Base-by-base conservation (phyloP, 2,888 invertebrate species). In the Rhyacophila evoluta region DNA sequence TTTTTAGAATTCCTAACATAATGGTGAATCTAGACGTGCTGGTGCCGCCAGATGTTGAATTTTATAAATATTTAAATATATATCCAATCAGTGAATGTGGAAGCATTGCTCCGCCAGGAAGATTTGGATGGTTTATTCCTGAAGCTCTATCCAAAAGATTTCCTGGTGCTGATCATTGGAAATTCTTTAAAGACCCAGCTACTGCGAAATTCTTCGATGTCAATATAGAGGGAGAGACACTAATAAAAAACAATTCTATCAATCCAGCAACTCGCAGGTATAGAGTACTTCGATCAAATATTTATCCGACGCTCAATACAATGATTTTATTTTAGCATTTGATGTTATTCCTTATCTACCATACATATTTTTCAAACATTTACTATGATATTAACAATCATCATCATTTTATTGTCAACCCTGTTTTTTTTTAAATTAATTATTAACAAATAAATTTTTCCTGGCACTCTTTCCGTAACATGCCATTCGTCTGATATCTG, bases 11-110 rank as follows among this genome's bases (percentile, higher is more conserved):
- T 75, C 89, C 90, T 8, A 84, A 85, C 27, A 85, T 90, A 0
- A 89, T 91, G 87, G 89, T 95, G 15, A 94, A 95, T 85, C 86
- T 95, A 84, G 95, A 94, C 85, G 92, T 93, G 0, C 94, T 94
- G 93, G 87, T 93, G 79, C 90, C 92, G 25, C 91, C 93, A 0
- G 91, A 92, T 67, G 89, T 90, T 74, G 92, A 92, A 84, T 87
- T 89, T 29, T 86, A 87, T 74, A 87, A 88, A 83, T 85, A 86
- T n/a, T 82, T 88, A 25, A 85, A 84, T 39, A 82, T 83, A 41
- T 85, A 85, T 83, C 86, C 86, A 80, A 87, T 87, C 29, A 88
- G 86, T 72, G 91, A 91, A 82, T 89, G 90, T 70, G 93, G 93
- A 0, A 86, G 86, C 6, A 84, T 91, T 0, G 87, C 88, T 0